Evolutionary conservation across 2,113 vertebrate genomes (phyloP).

Genomic region (Lepidothrix coronata): DNA sequence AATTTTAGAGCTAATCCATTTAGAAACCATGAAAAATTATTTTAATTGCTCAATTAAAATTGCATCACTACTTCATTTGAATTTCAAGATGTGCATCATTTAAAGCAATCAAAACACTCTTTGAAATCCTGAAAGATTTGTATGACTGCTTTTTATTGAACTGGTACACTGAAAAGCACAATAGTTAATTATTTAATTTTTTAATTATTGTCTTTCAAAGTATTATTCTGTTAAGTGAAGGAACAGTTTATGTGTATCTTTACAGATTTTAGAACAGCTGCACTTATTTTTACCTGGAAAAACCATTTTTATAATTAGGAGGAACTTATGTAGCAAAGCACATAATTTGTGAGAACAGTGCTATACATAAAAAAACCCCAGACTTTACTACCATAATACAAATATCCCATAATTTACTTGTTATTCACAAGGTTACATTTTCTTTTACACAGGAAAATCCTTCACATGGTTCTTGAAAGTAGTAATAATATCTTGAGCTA

Average conservation of each 20-base stretch:
- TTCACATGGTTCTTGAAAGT: background rate
- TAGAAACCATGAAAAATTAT: background rate
- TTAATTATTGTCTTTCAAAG: background rate
- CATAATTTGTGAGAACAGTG: background rate
- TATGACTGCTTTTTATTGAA: background rate
- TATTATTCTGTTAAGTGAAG: background rate
- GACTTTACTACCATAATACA: background rate
- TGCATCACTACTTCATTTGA: background rate
- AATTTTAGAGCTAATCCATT: conserved; percentile 23
- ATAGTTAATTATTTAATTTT: background rate
- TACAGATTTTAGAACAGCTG: background rate
- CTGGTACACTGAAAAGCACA: background rate
- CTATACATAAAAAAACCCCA: background rate
- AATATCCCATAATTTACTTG: background rate
- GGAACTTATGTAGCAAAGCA: background rate
- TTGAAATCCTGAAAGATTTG: background rate
- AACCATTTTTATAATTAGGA: background rate
- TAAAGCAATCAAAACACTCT: background rate
- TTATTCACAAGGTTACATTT: background rate
- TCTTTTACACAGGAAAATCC: background rate
- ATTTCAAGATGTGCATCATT: background rate
- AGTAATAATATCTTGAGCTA: background rate
- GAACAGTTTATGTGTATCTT: background rate
- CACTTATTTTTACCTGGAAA: background rate
- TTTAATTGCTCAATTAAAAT: conserved; percentile 9